Conservation (phyloP, 2,888 invertebrate species). For the Dusona sp. region DNA sequence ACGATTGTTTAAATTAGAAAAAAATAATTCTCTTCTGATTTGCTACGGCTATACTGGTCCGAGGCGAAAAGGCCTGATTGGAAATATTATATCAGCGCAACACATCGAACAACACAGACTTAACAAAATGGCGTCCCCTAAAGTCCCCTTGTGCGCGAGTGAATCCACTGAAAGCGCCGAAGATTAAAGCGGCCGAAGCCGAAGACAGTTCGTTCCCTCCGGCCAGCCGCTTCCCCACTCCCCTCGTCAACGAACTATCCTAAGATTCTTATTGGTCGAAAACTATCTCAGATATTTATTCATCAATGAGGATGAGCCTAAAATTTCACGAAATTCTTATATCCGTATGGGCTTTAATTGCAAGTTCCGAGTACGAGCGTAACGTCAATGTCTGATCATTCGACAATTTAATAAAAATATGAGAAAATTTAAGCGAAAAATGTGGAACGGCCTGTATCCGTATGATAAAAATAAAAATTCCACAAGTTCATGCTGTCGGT, state of each 20-base stretch:
- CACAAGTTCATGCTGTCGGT: too few relatives aligned
- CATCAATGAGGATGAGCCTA: background rate
- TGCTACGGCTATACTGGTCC: background rate
- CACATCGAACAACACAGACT: constrained; percentile 43
- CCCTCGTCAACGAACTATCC: background rate
- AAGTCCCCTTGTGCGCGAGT: constrained; percentile 17
- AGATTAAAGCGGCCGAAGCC: background rate
- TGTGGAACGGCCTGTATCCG: too few relatives aligned
- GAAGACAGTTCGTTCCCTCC: background rate
- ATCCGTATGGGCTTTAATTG: background rate
- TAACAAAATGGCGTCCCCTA: constrained; percentile 60
- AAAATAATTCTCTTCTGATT: background rate
- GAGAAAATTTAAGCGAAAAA: too few relatives aligned
- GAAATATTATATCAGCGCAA: constrained; percentile 43
- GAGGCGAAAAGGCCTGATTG: constrained; percentile 1
- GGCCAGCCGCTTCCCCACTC: too few relatives aligned
- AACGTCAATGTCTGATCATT: too few relatives aligned
- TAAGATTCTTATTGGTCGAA: background rate
- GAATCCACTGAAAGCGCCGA: background rate
- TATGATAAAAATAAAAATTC: too few relatives aligned
- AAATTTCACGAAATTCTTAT: background rate
- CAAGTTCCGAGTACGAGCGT: too few relatives aligned
- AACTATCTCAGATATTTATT: background rate
- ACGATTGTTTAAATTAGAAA: background rate
- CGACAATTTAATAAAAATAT: too few relatives aligned